A percentile compares a stretch with the other conserved stretches of the same genome.
Evolutionary conservation across 2,888 invertebrate genomes (phyloP).

Genomic region (Melikaiella ostensackeni): DNA sequence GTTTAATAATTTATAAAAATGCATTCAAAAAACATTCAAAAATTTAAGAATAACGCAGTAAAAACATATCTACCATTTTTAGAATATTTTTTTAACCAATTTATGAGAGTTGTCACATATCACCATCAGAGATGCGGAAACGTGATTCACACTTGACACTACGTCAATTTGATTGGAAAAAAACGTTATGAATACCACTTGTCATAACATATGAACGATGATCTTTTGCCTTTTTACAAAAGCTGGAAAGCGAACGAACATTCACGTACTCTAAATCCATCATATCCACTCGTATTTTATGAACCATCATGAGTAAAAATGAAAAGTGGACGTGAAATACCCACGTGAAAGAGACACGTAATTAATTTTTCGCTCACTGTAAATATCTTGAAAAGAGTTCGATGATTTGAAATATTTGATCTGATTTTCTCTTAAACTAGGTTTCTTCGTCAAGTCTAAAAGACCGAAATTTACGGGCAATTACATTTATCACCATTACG

Average conservation of each 20-base stretch:
- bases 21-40: too few species aligned
- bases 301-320: conserved; percentile 36
- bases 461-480: not conserved
- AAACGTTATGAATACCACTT: not conserved
- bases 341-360: conserved; percentile 45
- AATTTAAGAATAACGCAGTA: too few species aligned
- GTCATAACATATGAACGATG: conserved; percentile 15
- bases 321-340: conserved; percentile 41
- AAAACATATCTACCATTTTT: too few species aligned
- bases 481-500: not conserved
- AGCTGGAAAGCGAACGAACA: conserved; percentile 16
- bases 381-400: not conserved
- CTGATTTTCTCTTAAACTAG: not conserved
- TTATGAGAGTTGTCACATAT: not conserved
- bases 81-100: not conserved
- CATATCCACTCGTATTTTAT: not conserved
- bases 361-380: not conserved
- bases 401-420: not conserved
- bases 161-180: conserved; percentile 13
- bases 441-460: not conserved
- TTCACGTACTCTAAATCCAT: conserved; percentile 19
- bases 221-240: not conserved
- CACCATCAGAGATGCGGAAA: not conserved
- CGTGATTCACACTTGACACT: not conserved
- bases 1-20: too few species aligned